Conservation (phyloP, 2,888 invertebrate species). For the Idaea aversata region DNA sequence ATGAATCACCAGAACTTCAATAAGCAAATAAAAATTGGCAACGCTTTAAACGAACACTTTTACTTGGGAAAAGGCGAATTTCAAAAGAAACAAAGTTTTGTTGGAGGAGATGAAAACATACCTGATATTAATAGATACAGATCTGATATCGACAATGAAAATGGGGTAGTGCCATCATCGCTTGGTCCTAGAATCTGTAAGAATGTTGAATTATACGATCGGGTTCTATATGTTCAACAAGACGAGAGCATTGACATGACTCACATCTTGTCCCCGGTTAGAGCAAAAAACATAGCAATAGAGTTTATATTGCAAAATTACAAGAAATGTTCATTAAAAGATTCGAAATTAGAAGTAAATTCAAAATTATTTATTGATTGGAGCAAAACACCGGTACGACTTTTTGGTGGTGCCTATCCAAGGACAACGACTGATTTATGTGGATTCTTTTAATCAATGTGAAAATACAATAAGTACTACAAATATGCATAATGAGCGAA, state of each 20-base stretch:
- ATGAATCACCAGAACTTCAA: constrained; percentile 42
- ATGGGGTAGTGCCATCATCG: constrained; percentile 46
- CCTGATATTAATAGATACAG: constrained; percentile 65
- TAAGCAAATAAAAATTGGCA: constrained; percentile 65
- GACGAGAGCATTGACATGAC: constrained; percentile 63
- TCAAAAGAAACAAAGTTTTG: constrained; percentile 57
- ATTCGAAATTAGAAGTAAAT: constrained; percentile 48
- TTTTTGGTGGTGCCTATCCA: constrained; percentile 84
- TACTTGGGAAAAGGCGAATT: constrained; percentile 51
- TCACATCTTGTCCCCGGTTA: constrained; percentile 58
- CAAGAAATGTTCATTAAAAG: constrained; percentile 60
- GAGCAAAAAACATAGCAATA: constrained; percentile 54
- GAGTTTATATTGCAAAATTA: constrained; percentile 65
- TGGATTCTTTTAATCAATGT: constrained; percentile 68
- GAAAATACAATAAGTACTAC: constrained; percentile 1
- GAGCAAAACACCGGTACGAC: constrained; percentile 83
- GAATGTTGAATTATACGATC: constrained; percentile 58
- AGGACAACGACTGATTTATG: constrained; percentile 81
- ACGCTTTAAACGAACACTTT: constrained; percentile 61
- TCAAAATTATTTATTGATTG: constrained; percentile 79
- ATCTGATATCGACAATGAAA: constrained; percentile 49
- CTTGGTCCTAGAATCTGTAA: constrained; percentile 52
- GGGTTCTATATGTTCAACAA: constrained; percentile 56
- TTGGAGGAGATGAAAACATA: constrained; percentile 57
- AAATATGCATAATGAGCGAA: neutral